phyloP scores from a whole-genome alignment of 2,888 invertebrate species.

The Apodemia zela region DNA sequence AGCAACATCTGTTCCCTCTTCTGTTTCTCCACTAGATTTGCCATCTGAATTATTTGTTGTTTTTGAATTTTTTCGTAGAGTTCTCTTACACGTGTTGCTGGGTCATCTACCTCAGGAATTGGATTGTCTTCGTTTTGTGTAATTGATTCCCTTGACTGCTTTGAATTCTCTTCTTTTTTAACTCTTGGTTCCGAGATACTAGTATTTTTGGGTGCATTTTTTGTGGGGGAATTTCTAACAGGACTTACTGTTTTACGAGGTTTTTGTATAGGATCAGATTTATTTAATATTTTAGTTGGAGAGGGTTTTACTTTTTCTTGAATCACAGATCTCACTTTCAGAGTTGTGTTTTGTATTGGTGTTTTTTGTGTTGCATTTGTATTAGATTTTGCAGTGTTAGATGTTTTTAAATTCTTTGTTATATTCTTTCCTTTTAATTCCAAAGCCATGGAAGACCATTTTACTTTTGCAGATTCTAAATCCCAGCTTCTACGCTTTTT shows the following conservation, averaged over 20 bases:
- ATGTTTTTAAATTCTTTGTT: conserved; percentile 24
- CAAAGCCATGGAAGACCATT: conserved; percentile 74
- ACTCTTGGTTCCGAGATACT: conserved; percentile 29
- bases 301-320: conserved; percentile 40
- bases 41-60: conserved; percentile 83
- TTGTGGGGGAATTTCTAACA: conserved; percentile 36
- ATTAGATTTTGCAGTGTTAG: conserved; percentile 22
- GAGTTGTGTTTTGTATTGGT: conserved; percentile 33
- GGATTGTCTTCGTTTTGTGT: conserved; percentile 19
- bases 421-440: conserved; percentile 51
- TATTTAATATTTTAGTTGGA: conserved; percentile 40
- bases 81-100: conserved; percentile 59
- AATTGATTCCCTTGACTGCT: neutral
- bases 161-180: conserved; percentile 31
- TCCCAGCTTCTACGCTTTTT: conserved; percentile 74
- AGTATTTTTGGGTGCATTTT: conserved; percentile 37
- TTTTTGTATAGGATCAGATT: conserved; percentile 48
- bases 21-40: conserved; percentile 82
- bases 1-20: conserved; percentile 82
- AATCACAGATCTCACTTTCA: conserved; percentile 40
- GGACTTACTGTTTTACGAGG: conserved; percentile 42
- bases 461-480: conserved; percentile 67
- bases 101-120: conserved; percentile 53
- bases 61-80: conserved; percentile 79
- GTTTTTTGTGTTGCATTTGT: conserved; percentile 35